A percentile compares a stretch with the other conserved stretches of the same genome.
Evolutionary conservation across 2,113 vertebrate species (phyloP).

Genomic region (Oncorhynchus mykiss): DNA sequence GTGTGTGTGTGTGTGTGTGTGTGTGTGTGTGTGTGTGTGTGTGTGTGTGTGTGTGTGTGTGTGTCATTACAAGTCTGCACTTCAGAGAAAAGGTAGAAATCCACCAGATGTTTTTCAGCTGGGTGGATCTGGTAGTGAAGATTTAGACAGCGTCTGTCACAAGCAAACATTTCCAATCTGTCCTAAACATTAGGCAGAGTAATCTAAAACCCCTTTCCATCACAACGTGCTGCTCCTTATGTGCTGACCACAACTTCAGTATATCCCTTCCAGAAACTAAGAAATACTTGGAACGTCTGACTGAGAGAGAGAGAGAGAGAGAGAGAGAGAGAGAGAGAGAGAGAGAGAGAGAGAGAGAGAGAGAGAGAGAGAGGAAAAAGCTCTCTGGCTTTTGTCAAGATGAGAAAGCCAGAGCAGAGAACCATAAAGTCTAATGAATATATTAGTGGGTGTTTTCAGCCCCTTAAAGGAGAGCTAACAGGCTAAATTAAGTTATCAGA

Average conservation of each 20-base stretch:
- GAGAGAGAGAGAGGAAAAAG: not conserved
- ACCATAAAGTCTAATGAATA: conserved; percentile 83
- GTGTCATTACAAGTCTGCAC: conserved; percentile 66
- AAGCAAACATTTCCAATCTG: conserved; percentile 79
- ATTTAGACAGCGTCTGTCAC: conserved; percentile 84
- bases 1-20: no score
- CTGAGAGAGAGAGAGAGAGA: not conserved
- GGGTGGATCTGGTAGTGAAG: conserved; percentile 76
- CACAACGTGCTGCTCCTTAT: conserved; percentile 22
- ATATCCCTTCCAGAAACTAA: not conserved
- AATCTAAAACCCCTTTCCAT: conserved; percentile 23
- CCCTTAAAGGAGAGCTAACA: conserved; percentile 74
- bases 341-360: not conserved
- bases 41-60: conserved; percentile 25
- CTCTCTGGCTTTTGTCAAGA: conserved; percentile 79
- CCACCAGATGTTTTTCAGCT: conserved; percentile 87
- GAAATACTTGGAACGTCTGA: not conserved
- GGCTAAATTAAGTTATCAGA: conserved; percentile 87
- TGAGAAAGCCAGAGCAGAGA: conserved; percentile 76
- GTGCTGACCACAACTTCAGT: conserved; percentile 22
- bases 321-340: not conserved
- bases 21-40: not conserved
- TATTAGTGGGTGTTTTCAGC: conserved; percentile 80
- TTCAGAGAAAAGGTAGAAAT: conserved; percentile 72
- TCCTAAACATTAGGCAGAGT: conserved; percentile 83